A percentile compares a stretch with the other conserved stretches of the same genome.
These are phyloP conservation scores for Tenthredo notha DNA, from an alignment of 2,888 invertebrate genomes.

Conservation along the genomic window DNA sequence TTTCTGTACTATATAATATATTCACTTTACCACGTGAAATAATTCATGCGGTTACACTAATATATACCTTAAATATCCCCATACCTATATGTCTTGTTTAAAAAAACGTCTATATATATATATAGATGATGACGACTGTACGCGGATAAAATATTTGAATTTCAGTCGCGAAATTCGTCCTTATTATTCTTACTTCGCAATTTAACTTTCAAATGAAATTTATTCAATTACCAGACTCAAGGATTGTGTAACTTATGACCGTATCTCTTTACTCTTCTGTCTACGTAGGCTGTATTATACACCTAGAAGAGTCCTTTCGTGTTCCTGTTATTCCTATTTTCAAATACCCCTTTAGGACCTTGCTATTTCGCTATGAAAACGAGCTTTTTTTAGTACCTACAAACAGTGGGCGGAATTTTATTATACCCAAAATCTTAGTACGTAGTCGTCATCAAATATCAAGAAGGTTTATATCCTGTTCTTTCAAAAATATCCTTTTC, in stretches of 20 bases:
- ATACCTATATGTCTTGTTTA: too few species aligned
- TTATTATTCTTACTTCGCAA: slow-evolving; percentile 9
- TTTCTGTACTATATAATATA: too few species aligned
- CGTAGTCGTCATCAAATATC: neutral
- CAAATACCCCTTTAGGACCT: neutral
- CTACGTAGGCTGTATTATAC: neutral
- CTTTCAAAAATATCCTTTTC: neutral
- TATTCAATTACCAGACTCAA: slow-evolving; percentile 32
- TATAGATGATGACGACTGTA: too few species aligned
- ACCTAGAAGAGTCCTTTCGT: neutral
- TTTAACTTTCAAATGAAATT: slow-evolving; percentile 52
- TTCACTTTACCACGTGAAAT: too few species aligned
- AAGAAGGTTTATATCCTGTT: neutral
- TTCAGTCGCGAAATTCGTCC: neutral
- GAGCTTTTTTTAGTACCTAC: too few species aligned
- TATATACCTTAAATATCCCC: too few species aligned
- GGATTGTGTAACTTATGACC: neutral
- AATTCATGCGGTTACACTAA: too few species aligned
- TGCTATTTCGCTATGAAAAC: neutral
- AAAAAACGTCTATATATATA: neutral
- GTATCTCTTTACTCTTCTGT: neutral
- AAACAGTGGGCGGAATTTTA: slow-evolving; percentile 29
- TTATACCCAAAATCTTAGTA: neutral
- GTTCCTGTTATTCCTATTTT: neutral
- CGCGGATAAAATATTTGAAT: neutral